A percentile compares a stretch with the other conserved stretches of the same genome.
Conservation (phyloP, 2,113 vertebrate species). For the Phainopepla nitens region DNA sequence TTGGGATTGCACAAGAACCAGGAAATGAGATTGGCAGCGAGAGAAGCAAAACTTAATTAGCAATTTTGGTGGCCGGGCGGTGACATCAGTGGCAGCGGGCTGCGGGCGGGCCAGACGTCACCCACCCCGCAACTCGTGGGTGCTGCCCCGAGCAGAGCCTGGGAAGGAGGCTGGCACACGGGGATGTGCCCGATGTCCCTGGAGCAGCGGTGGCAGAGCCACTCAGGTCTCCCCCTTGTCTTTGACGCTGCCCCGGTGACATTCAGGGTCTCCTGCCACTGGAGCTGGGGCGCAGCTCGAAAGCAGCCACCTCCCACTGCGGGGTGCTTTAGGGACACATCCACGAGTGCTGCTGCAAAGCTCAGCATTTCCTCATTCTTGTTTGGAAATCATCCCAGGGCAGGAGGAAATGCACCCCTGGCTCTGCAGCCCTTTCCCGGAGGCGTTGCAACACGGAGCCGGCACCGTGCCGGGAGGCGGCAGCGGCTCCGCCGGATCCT, state of each 20-base stretch:
- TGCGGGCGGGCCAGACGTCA: background rate
- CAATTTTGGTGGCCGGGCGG: background rate
- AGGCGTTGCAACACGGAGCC: background rate
- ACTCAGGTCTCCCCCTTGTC: fast-evolving
- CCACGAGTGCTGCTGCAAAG: background rate
- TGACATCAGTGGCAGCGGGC: constrained; percentile 15
- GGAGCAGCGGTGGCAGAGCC: background rate
- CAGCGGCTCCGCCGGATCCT: fast-evolving
- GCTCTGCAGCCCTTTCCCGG: background rate
- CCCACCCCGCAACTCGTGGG: fast-evolving
- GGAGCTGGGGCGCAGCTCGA: background rate
- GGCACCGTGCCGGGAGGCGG: fast-evolving
- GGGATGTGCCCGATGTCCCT: background rate
- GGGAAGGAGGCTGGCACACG: background rate
- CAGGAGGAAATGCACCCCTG: background rate
- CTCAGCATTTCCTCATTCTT: constrained; percentile 2
- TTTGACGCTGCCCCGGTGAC: background rate
- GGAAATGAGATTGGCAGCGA: constrained; percentile 33
- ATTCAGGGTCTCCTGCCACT: background rate
- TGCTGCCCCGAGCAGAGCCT: fast-evolving
- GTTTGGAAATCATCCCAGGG: background rate
- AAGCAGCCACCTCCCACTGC: background rate
- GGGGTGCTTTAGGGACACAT: background rate
- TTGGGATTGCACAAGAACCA: constrained; percentile 46
- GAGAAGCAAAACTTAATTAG: background rate